Conservation (phyloP, 2,113 vertebrate genomes). For the Vombatus ursinus region DNA sequence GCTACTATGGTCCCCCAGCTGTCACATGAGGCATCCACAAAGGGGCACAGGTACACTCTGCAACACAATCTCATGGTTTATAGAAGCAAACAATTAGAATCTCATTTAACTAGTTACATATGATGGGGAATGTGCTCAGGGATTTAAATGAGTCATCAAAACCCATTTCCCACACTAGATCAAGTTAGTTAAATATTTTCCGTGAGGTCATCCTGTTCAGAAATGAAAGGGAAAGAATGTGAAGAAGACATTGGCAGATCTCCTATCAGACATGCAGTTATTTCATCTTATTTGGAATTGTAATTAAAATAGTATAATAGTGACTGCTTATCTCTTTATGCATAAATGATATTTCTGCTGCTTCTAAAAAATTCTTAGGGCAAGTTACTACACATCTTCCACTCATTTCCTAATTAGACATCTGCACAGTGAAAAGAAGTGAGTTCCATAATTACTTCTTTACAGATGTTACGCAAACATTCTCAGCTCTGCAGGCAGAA, state of each 20-base stretch:
- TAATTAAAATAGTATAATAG: conserved; percentile 39
- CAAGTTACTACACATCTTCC: conserved; percentile 24
- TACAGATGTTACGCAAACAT: neutral
- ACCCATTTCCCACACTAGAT: conserved; percentile 6
- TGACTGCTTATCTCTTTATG: neutral
- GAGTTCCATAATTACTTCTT: neutral
- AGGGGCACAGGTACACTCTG: neutral
- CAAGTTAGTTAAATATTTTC: conserved; percentile 24
- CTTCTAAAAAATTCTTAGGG: conserved; percentile 26
- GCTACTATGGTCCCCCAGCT: neutral
- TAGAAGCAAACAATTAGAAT: neutral
- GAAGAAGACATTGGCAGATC: conserved; percentile 28
- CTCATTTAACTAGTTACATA: conserved; percentile 45
- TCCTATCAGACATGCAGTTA: conserved; percentile 11
- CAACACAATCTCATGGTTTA: neutral
- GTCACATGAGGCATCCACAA: neutral
- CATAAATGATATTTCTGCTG: conserved; percentile 8
- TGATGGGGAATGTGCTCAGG: conserved; percentile 36
- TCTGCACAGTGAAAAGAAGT: neutral
- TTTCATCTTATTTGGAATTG: conserved; percentile 14
- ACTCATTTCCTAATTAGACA: conserved; percentile 36
- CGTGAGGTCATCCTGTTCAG: conserved; percentile 19
- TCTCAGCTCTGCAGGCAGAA: conserved; percentile 7
- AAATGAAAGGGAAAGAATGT: conserved; percentile 8
- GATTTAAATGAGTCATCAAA: conserved; percentile 46